Evolutionary conservation across 1,140 invertebrate species (phyloP).

Genomic region (Neodiprion fabricii): DNA sequence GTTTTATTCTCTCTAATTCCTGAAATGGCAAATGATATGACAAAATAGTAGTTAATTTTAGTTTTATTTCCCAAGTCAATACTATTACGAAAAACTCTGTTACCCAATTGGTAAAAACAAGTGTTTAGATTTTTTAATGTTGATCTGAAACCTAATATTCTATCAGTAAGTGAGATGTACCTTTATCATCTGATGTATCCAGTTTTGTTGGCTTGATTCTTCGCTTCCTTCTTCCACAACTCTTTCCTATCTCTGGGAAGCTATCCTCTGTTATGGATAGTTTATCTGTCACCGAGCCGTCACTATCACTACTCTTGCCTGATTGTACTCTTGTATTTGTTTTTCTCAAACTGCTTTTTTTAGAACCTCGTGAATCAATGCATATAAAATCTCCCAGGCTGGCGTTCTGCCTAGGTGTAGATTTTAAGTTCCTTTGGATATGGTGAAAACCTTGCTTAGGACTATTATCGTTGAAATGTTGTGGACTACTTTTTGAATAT

Average conservation of each 20-base stretch:
- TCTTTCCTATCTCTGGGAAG: slow-evolving; percentile 33
- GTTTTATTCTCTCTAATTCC: slow-evolving; percentile 33
- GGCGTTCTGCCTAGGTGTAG: slow-evolving; percentile 30
- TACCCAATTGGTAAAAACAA: no score
- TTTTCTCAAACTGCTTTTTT: slow-evolving; percentile 33
- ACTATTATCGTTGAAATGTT: slow-evolving; percentile 21
- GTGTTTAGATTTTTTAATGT: no score
- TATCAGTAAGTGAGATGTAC: slow-evolving; percentile 23
- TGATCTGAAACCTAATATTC: no score
- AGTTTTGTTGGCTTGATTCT: slow-evolving; percentile 50
- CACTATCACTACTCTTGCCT: slow-evolving; percentile 15
- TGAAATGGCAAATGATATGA: slow-evolving; percentile 25
- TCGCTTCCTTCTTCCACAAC: slow-evolving; percentile 28
- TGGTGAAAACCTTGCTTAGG: slow-evolving; percentile 25
- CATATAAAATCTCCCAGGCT: slow-evolving; percentile 45
- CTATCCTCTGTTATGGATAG: slow-evolving; percentile 28
- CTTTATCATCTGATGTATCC: slow-evolving; percentile 33
- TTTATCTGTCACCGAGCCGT: slow-evolving; percentile 13
- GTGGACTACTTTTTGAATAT: slow-evolving; percentile 27
- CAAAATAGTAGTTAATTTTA: neutral
- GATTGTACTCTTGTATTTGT: slow-evolving; percentile 21
- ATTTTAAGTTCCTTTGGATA: slow-evolving; percentile 36
- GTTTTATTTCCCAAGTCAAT: slow-evolving; percentile 20
- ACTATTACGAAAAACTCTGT: no score
- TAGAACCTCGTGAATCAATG: slow-evolving; percentile 25